phyloP scores from a whole-genome alignment of 1,140 invertebrate species.

The Neodiprion fabricii region DNA sequence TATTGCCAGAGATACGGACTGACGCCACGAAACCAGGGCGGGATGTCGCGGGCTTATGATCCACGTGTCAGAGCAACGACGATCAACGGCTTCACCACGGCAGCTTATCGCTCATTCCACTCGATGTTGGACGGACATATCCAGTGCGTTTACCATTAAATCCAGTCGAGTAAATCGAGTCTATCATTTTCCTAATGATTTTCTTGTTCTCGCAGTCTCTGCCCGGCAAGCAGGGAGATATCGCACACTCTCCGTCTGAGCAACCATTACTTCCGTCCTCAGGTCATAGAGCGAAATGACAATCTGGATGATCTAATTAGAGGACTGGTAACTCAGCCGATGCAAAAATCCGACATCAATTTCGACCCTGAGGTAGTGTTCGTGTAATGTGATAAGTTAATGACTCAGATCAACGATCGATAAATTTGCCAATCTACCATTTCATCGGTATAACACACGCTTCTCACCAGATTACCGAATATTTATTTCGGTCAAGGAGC shows the following conservation, averaged over 20 bases:
- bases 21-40: not conserved
- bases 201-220: constrained; percentile 11
- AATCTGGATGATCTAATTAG: constrained; percentile 62
- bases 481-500: constrained; percentile 63
- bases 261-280: constrained; percentile 61
- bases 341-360: constrained; percentile 63
- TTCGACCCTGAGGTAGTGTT: constrained; percentile 62
- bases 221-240: constrained; percentile 38
- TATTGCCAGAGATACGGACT: constrained; percentile 10
- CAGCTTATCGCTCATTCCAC: constrained; percentile 70
- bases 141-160: constrained; percentile 32
- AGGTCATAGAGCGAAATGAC: constrained; percentile 59
- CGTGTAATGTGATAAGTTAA: not conserved
- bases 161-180: not conserved
- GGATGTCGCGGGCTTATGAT: constrained; percentile 64
- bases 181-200: not conserved
- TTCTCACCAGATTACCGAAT: constrained; percentile 64
- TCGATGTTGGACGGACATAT: constrained; percentile 62
- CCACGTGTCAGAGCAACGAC: constrained; percentile 67
- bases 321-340: constrained; percentile 63
- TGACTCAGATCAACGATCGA: not conserved
- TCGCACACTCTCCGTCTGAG: constrained; percentile 64
- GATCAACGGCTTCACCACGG: constrained; percentile 69
- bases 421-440: not conserved
- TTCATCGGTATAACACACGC: not conserved